Percentiles rank a stretch among this genome's conserved stretches.
Evolutionary conservation across 1,140 invertebrate genomes (phyloP).

Genomic region (Philotrypesis tridentata): DNA sequence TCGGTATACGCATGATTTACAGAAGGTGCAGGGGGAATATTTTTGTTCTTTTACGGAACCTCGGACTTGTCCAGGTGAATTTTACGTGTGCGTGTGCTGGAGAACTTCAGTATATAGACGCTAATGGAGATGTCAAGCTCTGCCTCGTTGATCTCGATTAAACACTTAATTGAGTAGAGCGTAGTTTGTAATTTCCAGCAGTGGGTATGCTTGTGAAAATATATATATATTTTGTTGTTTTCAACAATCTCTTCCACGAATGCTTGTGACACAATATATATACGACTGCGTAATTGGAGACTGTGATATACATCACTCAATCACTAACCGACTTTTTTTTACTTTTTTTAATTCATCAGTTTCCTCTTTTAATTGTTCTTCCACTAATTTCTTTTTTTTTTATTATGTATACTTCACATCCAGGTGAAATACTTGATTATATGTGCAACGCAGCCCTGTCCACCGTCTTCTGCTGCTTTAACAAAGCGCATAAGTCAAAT

Average conservation of each 20-base stretch:
- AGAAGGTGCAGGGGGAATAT: not conserved
- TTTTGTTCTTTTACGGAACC: not conserved
- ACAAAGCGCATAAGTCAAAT: conserved; percentile 15
- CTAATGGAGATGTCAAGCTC: not conserved
- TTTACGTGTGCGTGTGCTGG: not conserved
- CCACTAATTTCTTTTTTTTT: not conserved
- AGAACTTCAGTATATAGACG: not conserved
- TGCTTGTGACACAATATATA: conserved; percentile 19
- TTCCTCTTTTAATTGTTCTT: not conserved
- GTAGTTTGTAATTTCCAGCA: not conserved
- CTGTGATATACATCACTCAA: not conserved
- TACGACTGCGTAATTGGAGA: not conserved
- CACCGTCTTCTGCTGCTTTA: not conserved
- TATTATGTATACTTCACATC: not conserved
- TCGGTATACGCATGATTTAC: not conserved
- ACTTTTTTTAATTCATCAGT: not conserved
- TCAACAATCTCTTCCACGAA: not conserved
- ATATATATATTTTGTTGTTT: too few species aligned
- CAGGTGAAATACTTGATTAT: not conserved
- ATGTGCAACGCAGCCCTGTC: not conserved
- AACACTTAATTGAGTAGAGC: not conserved
- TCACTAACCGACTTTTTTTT: not conserved
- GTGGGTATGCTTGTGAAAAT: not conserved
- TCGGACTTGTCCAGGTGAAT: conserved; percentile 23
- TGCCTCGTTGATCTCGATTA: not conserved